Base-by-base conservation (phyloP, 2,888 invertebrate species). In the Thymelicus acteon region DNA sequence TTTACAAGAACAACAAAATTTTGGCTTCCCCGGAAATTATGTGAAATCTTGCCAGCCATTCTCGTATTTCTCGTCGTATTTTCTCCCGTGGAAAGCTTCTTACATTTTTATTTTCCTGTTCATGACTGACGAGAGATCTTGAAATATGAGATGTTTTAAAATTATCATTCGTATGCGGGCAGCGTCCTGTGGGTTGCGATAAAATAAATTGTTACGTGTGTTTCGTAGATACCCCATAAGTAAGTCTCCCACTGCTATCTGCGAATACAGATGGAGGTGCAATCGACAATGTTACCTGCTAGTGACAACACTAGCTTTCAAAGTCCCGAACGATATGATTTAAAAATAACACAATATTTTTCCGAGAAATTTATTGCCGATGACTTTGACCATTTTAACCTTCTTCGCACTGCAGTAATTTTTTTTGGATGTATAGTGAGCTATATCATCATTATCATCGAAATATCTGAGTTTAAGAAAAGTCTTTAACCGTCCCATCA, bases 131-230 rank as follows among this genome's bases (percentile, higher is more conserved):
- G 63, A 60, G 24, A 49, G 52, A 44, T 37, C 44, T 19, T 31
- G 65, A 71, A 54, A 65, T 65, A 65, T 65, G 60, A 54, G 52
- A 71, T 54, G 60, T 57, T 71, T 71, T 60, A 61, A 60, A 66
- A 57, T 61, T 54, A 60, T 60, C 57, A 60, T 64, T 65, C 54
- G 60, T 71, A 65, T 71, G 44, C 61, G n/a, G 37, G 15, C 44
- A 48, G 39, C 60, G 71, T 71, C 61, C 54, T 65, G 66, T 24
- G 47, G 39, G 12, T 61, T 52, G 54, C n/a, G 71, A 71, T 71
- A 71, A 71, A 60, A 60, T 47, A 63, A 48, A 61, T 37, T 19
- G 66, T 61, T 39, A 62, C 69, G 58, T 44, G 61, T 54, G 57
- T 68, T 68, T 68, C 31, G 44, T 52, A 52, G 54, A 61, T 61